Conservation (phyloP, 2,797 vertebrate genomes). For the Martes flavigula region DNA sequence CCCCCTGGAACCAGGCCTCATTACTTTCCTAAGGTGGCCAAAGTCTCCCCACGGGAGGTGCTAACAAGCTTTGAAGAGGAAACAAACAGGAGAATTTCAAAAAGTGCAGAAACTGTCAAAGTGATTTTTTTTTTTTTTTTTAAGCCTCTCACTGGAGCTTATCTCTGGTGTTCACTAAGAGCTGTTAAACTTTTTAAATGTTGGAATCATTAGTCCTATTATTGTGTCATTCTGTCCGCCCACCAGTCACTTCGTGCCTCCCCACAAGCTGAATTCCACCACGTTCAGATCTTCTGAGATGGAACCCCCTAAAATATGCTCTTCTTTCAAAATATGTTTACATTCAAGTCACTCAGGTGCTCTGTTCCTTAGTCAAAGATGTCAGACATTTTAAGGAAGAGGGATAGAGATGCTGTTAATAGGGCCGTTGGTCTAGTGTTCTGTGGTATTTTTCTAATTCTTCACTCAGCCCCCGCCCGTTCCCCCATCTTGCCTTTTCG, state of each 20-base stretch:
- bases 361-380: not conserved
- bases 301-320: not conserved
- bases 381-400: not conserved
- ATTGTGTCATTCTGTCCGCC: not conserved
- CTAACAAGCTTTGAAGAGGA: constrained; percentile 48
- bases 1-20: not conserved
- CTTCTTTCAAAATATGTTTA: constrained; percentile 46
- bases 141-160: not conserved
- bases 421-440: not conserved
- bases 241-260: not conserved
- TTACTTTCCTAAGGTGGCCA: not conserved
- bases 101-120: not conserved
- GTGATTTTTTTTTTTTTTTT: not conserved
- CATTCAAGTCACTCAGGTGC: not conserved
- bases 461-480: accelerated
- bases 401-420: not conserved
- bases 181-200: not conserved
- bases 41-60: not conserved
- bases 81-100: not conserved
- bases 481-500: not conserved
- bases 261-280: not conserved
- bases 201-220: not conserved
- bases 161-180: not conserved
- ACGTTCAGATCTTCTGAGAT: not conserved
- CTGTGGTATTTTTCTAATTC: not conserved